Evolutionary conservation across 2,797 vertebrate genomes (phyloP).

Genomic region (Decapterus maruadsi): DNA sequence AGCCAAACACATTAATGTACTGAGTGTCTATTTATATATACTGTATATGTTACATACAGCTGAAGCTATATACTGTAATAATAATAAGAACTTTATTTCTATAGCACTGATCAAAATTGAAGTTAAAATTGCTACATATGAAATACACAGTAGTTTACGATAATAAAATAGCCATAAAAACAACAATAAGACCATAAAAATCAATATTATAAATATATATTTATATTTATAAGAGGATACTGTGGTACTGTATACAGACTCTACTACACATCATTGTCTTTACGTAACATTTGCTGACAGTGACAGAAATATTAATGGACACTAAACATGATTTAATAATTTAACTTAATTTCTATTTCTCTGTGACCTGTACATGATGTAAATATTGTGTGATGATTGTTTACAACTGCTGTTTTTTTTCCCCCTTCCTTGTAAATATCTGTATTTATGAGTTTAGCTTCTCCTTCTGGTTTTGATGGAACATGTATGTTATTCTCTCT

Average conservation of each 20-base stretch:
- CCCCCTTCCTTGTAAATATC: background rate
- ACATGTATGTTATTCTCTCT: background rate
- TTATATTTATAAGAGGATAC: too few species aligned
- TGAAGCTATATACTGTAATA: too few species aligned
- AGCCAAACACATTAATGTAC: background rate
- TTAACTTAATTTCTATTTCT: background rate
- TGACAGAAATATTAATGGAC: background rate
- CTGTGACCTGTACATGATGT: constrained; percentile 1
- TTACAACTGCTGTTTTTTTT: constrained; percentile 5
- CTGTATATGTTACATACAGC: too few species aligned
- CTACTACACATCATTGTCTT: background rate
- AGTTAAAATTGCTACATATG: too few species aligned
- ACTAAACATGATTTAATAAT: background rate
- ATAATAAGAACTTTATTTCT: too few species aligned
- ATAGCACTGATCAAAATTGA: too few species aligned
- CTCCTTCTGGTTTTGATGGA: background rate
- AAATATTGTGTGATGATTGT: background rate
- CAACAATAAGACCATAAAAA: too few species aligned
- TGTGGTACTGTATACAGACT: too few species aligned
- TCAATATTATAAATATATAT: too few species aligned
- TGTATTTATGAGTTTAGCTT: background rate
- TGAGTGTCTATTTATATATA: background rate
- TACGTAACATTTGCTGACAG: background rate
- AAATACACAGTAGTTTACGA: too few species aligned
- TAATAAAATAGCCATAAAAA: too few species aligned